Conservation (phyloP, 2,797 vertebrate genomes). For the Anolis apletophallus region DNA sequence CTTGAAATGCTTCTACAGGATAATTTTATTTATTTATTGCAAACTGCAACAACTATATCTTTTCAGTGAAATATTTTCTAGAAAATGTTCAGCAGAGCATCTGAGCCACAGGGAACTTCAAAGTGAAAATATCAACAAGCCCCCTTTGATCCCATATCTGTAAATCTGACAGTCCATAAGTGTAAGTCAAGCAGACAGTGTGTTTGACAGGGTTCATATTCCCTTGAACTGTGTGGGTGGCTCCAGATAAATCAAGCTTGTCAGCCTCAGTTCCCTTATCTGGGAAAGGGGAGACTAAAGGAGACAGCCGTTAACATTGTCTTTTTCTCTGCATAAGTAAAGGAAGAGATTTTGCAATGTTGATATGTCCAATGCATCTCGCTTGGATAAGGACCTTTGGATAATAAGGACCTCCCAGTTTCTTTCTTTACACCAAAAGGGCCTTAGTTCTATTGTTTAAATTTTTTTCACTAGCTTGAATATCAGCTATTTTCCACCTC, state of each 20-base stretch:
- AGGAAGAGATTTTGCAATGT: neutral
- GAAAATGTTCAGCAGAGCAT: neutral
- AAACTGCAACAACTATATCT: neutral
- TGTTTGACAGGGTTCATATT: constrained; percentile 29
- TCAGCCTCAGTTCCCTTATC: constrained; percentile 14
- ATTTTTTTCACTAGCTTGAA: neutral
- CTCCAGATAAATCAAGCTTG: neutral
- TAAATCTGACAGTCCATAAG: constrained; percentile 21
- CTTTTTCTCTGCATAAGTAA: neutral
- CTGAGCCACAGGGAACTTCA: constrained; percentile 29
- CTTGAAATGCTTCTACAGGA: neutral
- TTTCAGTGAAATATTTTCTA: neutral
- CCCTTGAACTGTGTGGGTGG: constrained; percentile 39
- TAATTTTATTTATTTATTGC: neutral
- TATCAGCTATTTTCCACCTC: neutral
- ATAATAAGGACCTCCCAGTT: neutral
- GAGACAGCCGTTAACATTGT: constrained; percentile 13
- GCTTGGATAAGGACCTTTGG: neutral
- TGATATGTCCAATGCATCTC: neutral
- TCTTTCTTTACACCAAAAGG: neutral
- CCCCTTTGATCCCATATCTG: constrained; percentile 22
- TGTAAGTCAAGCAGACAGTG: constrained; percentile 25
- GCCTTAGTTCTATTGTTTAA: neutral
- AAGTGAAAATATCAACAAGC: neutral
- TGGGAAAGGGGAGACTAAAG: neutral